Evolutionary conservation across 1,140 invertebrate species (phyloP), one percentile per base, ranked within the genome.

Genomic region (Drosophila teissieri): DNA sequence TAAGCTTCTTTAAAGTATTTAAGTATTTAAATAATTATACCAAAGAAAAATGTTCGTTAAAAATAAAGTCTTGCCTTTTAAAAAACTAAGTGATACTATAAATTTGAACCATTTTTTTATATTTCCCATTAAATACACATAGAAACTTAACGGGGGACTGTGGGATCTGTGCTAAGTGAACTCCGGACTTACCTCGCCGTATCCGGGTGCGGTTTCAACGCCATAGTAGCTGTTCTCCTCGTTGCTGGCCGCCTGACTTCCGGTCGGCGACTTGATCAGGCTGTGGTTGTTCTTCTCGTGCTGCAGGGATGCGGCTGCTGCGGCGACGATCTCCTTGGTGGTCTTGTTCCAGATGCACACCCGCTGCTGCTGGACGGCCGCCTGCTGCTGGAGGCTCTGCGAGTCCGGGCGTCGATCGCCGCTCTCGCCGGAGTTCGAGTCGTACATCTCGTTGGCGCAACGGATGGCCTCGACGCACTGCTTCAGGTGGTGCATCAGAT

Each of bases 401-500:
- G 75, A 22, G 24, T 88, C 84, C 3, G 58, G 74, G 0, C 88
- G 72, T 4, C 79, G 92, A 4, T 90, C 92, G n/a, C 79, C 73
- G 34, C 90, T 89, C 34, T 91, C 90, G 1, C 90, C 90, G 3
- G 90, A 91, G 46, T 91, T 81, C 24, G 88, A 92, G 69, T 93
- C 93, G 34, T 80, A 91, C 57, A 90, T 92, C 56, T 92, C 92
- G 68, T 92, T 89, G 49, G 78, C 82, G 12, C 84, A 85, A 80
- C 93, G 93, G 68, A 91, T 93, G 65, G 92, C 93, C 85, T 93
- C 93, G 17, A 92, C 85, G 90, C 96, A 97, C 15, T 94, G 94
- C 91, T 95, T 94, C 81, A 97, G 92, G 86, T 98, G 96, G 57
- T 94, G 92, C 55, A 95, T 93, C 11, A 97, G 93, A 93, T 97